Percentiles rank a stretch among this genome's conserved stretches.
Conservation (phyloP, 2,888 invertebrate genomes). For the Xanthorhoe designata region DNA sequence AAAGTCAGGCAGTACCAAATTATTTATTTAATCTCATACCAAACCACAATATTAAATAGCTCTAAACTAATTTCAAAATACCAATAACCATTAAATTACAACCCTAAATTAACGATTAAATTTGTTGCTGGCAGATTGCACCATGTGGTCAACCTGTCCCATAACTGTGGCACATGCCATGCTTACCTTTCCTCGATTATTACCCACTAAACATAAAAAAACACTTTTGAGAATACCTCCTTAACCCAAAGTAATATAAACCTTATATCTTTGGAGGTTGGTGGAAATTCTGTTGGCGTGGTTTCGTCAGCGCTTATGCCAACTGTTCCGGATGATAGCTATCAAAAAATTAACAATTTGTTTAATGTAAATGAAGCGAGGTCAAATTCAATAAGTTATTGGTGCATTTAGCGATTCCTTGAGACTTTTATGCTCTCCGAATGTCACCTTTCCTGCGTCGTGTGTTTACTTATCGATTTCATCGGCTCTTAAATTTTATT, state of each 20-base stretch:
- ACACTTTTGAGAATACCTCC: slow-evolving; percentile 59
- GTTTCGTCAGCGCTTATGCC: slow-evolving; percentile 53
- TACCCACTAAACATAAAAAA: slow-evolving; percentile 69
- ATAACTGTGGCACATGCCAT: slow-evolving; percentile 83
- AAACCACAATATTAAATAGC: background rate
- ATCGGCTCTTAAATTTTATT: slow-evolving; percentile 71
- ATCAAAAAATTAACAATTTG: slow-evolving; percentile 86
- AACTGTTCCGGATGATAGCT: slow-evolving; percentile 84
- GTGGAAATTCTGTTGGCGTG: slow-evolving; percentile 43
- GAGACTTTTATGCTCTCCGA: slow-evolving; percentile 77
- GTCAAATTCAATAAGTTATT: slow-evolving; percentile 82
- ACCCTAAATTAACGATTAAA: slow-evolving; percentile 74
- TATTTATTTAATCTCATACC: no score
- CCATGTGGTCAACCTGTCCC: slow-evolving; percentile 85
- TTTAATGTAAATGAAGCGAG: slow-evolving; percentile 84
- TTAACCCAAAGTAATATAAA: slow-evolving; percentile 31
- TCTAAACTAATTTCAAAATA: slow-evolving; percentile 20
- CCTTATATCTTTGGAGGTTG: slow-evolving; percentile 30
- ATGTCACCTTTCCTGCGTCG: slow-evolving; percentile 79
- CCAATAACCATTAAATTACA: slow-evolving; percentile 60
- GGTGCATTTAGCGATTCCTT: slow-evolving; percentile 74
- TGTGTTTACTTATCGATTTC: slow-evolving; percentile 73
- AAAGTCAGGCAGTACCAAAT: no score
- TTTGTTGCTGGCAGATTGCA: slow-evolving; percentile 73
- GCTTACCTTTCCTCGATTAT: slow-evolving; percentile 77